Evolutionary conservation across 1,140 invertebrate genomes (phyloP), one percentile per base, ranked within the genome.

Genomic region (Rhyzopertha dominica): DNA sequence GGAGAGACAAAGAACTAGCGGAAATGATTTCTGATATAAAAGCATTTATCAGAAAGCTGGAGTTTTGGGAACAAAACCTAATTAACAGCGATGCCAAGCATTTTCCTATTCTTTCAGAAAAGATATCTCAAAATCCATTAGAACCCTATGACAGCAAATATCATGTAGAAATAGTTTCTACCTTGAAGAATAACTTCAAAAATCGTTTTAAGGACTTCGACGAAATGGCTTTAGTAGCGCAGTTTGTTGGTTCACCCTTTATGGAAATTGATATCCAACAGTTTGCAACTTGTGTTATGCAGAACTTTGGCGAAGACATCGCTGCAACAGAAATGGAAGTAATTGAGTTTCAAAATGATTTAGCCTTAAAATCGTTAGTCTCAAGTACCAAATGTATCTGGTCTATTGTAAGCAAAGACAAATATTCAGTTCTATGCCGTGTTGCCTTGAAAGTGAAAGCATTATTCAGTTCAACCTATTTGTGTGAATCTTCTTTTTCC

Each of bases 241-340:
- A n/a, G n/a, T n/a, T n/a, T n/a, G n/a, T n/a, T n/a, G n/a, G n/a
- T n/a, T n/a, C n/a, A 40, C 3, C 32, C 31, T 45, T 45, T 23
- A 45, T 48, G 46, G 41, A 48, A 48, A 48, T 48, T 44, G 46
- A 48, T 46, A 25, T 48, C 28, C 40, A 48, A 43, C 39, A 48
- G 46, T 48, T 48, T 48, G 46, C 46, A 44, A 44, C 46, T 48
- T 48, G 39, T 48, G 46, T 35, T 35, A 46, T 48, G 39, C 41
- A 48, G 40, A 48, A 48, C 46, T 48, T 48, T 43, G 46, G 40
- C 28, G 46, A 48, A 42, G 40, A 48, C 40, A 43, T 48, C 40
- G 46, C 46, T 48, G 46, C 40, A 45, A 48, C 44, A 47, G 39
- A 47, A 47, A 44, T 44, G 44, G 44, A 44, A 44, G 24, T 44